phyloP scores from a whole-genome alignment of 1,140 invertebrate genomes.

The Procambarus virginalis region DNA sequence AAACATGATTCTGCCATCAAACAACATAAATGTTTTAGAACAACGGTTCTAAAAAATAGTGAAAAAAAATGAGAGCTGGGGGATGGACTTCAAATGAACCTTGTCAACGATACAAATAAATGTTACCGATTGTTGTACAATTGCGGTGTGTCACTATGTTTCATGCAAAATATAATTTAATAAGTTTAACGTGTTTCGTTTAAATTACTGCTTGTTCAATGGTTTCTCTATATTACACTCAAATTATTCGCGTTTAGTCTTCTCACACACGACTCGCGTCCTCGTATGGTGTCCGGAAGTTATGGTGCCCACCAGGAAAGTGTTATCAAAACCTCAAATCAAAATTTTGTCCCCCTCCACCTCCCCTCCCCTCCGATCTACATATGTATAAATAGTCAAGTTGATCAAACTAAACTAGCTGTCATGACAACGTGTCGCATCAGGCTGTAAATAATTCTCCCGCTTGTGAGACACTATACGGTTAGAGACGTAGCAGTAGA shows the following conservation, averaged over 20 bases:
- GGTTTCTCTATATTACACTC: background rate
- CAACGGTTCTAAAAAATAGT: too few relatives aligned
- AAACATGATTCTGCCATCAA: background rate
- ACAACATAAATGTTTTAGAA: background rate
- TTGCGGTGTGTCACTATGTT: conserved; percentile 60
- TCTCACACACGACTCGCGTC: conserved; percentile 7
- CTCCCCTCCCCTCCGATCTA: conserved; percentile 25
- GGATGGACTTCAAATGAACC: conserved; percentile 62
- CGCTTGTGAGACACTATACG: conserved; percentile 52
- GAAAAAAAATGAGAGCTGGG: conserved; percentile 19
- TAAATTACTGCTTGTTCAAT: conserved; percentile 8
- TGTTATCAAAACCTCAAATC: conserved; percentile 63
- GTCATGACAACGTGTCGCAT: conserved; percentile 53
- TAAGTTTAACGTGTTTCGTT: conserved; percentile 1
- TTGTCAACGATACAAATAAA: conserved; percentile 59
- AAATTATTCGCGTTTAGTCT: conserved; percentile 19
- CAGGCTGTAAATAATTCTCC: conserved; percentile 49
- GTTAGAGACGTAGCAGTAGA: conserved; percentile 56
- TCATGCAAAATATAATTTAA: background rate
- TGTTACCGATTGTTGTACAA: conserved; percentile 53
- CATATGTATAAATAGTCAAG: conserved; percentile 63
- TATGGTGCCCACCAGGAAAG: conserved; percentile 62
- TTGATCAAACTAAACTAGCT: conserved; percentile 52
- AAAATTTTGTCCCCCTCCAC: conserved; percentile 41
- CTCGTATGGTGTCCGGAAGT: conserved; percentile 27